These are phyloP conservation scores for Harpagus bidentatus DNA, from an alignment of 2,113 vertebrate species.

Conservation along the genomic window DNA sequence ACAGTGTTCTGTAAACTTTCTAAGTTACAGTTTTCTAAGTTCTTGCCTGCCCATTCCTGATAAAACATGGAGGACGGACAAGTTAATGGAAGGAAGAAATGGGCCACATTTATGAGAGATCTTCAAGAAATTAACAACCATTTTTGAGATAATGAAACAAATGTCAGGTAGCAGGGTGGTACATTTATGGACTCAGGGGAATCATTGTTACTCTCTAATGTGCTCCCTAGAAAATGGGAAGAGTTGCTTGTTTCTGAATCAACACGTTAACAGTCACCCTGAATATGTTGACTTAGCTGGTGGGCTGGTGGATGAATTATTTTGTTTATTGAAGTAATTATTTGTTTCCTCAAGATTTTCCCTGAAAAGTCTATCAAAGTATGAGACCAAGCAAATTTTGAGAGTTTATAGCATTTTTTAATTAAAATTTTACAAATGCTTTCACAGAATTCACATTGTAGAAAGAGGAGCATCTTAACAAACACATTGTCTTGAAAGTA, in stretches of 20 bases:
- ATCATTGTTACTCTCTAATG: not conserved
- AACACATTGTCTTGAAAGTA: not conserved
- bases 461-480: not conserved
- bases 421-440: not conserved
- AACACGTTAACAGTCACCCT: not conserved
- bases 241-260: not conserved
- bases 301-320: not conserved
- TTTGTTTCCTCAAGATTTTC: not conserved
- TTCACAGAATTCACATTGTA: not conserved
- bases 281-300: not conserved
- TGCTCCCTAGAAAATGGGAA: not conserved
- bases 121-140: not conserved
- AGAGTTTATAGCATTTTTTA: not conserved
- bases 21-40: not conserved
- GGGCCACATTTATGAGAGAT: not conserved
- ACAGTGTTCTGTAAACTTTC: not conserved
- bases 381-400: not conserved
- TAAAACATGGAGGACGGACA: not conserved
- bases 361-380: not conserved
- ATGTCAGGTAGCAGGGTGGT: not conserved
- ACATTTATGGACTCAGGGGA: not conserved
- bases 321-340: not conserved
- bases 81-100: not conserved
- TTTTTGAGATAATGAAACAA: not conserved
- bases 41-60: not conserved